Evolutionary conservation across 64 coral and sea anemone genomes (phyloP).

Genomic region (Acropora tenuis): DNA sequence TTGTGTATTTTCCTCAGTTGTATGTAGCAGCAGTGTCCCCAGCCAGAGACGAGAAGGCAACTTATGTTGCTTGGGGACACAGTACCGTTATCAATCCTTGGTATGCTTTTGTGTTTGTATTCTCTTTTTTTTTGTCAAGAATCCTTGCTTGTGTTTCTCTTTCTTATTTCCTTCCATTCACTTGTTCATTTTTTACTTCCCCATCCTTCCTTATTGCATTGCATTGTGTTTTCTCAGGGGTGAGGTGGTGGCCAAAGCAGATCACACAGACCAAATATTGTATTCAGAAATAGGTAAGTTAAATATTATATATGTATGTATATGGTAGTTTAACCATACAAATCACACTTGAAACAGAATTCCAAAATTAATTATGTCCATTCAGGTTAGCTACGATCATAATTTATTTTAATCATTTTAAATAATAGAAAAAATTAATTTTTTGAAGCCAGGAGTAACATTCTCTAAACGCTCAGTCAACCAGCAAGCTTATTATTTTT

Average conservation of each 20-base stretch:
- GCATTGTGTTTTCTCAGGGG: slow-evolving; percentile 29
- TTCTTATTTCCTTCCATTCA: background rate
- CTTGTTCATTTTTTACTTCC: background rate
- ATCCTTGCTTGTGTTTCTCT: too few relatives aligned
- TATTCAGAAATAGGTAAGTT: slow-evolving; percentile 95
- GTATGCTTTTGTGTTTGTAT: slow-evolving; percentile 20
- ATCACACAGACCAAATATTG: slow-evolving; percentile 86
- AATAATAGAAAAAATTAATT: too few relatives aligned
- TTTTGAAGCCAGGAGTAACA: too few relatives aligned
- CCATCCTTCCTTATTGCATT: too few relatives aligned
- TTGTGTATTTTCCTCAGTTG: slow-evolving; percentile 51
- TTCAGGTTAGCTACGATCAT: too few relatives aligned
- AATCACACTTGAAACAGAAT: too few relatives aligned
- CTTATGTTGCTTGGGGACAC: slow-evolving; percentile 95
- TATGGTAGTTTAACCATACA: background rate
- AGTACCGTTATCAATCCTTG: slow-evolving; percentile 89
- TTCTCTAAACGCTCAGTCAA: too few relatives aligned
- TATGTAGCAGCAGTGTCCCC: slow-evolving; percentile 91
- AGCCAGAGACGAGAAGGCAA: slow-evolving; percentile 92
- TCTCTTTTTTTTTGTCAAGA: background rate
- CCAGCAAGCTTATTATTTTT: too few relatives aligned
- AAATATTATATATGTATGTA: too few relatives aligned
- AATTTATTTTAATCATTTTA: too few relatives aligned
- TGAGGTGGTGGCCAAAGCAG: slow-evolving; percentile 85
- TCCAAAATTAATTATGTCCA: too few relatives aligned